phyloP scores from a whole-genome alignment of 2,797 vertebrate genomes.

The Chelon labrosus region DNA sequence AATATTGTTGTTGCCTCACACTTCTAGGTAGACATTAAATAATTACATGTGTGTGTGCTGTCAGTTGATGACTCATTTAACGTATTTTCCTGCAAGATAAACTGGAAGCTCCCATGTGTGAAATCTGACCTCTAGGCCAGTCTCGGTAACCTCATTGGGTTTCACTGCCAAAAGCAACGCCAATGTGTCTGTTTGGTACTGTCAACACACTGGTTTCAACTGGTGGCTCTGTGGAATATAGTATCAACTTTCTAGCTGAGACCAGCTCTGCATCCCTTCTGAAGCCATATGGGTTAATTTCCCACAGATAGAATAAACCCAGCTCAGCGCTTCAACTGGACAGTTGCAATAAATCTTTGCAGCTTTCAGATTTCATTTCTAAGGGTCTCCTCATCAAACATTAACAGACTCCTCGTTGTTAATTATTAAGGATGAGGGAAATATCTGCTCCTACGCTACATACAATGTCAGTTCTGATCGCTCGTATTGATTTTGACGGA shows the following conservation, averaged over 20 bases:
- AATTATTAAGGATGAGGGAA: slow-evolving; percentile 3
- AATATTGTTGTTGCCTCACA: not conserved
- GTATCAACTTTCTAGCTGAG: not conserved
- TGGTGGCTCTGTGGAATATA: not conserved
- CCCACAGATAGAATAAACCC: slow-evolving; percentile 15
- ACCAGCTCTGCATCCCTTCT: slow-evolving; percentile 1
- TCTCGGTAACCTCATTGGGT: not conserved
- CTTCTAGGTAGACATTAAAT: not conserved
- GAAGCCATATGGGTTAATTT: slow-evolving; percentile 8
- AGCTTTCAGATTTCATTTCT: slow-evolving; percentile 1
- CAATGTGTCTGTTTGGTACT: slow-evolving; percentile 8
- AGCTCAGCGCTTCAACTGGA: not conserved
- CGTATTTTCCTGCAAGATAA: not conserved
- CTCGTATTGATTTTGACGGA: slow-evolving; percentile 19
- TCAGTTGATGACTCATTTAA: slow-evolving; percentile 22
- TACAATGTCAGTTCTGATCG: slow-evolving; percentile 15
- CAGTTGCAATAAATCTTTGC: slow-evolving; percentile 1
- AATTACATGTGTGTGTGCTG: not conserved
- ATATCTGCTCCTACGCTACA: not conserved
- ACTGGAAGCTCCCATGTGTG: slow-evolving; percentile 33
- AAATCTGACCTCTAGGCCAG: not conserved
- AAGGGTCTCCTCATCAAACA: slow-evolving; percentile 4
- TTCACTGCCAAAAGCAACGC: not conserved
- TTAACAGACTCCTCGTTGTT: not conserved
- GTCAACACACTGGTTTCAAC: not conserved